A percentile compares a stretch with the other conserved stretches of the same genome.
Conservation (phyloP, 2,888 invertebrate species). For the Hedya salicella region DNA sequence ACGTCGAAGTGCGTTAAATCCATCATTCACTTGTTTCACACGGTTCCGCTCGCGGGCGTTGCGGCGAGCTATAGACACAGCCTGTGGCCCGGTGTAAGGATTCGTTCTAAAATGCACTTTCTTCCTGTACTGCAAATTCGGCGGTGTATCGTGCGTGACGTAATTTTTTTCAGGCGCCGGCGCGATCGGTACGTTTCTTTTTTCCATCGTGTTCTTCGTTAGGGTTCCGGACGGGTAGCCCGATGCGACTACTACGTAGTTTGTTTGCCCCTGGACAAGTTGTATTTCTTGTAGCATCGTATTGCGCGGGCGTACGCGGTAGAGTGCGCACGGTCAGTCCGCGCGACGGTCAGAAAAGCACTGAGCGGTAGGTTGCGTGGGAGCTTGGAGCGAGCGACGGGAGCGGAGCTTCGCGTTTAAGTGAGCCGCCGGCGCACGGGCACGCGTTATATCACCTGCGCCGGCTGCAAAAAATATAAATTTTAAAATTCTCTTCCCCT, state of each 20-base stretch:
- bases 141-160: slow-evolving; percentile 81
- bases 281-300: slow-evolving; percentile 84
- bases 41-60: slow-evolving; percentile 98
- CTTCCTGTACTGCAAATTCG: slow-evolving; percentile 87
- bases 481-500: slow-evolving; percentile 85
- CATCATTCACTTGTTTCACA: slow-evolving; percentile 97
- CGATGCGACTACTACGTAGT: slow-evolving; percentile 86
- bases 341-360: slow-evolving; percentile 71
- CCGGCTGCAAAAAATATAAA: slow-evolving; percentile 85
- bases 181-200: slow-evolving; percentile 83
- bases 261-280: slow-evolving; percentile 83
- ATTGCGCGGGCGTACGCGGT: slow-evolving; percentile 61
- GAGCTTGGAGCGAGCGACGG: slow-evolving; percentile 71
- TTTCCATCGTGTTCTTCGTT: slow-evolving; percentile 80
- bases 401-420: slow-evolving; percentile 78
- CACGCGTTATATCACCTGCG: slow-evolving; percentile 84
- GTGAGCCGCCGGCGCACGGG: slow-evolving; percentile 82
- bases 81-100: slow-evolving; percentile 87
- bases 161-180: slow-evolving; percentile 85
- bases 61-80: slow-evolving; percentile 94
- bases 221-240: slow-evolving; percentile 78
- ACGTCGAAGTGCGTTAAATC: slow-evolving; percentile 94
- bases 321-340: slow-evolving; percentile 66
- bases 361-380: slow-evolving; percentile 65
- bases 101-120: slow-evolving; percentile 90